Conservation (phyloP, 2,888 invertebrate species). For the Pandemis cinnamomeana region DNA sequence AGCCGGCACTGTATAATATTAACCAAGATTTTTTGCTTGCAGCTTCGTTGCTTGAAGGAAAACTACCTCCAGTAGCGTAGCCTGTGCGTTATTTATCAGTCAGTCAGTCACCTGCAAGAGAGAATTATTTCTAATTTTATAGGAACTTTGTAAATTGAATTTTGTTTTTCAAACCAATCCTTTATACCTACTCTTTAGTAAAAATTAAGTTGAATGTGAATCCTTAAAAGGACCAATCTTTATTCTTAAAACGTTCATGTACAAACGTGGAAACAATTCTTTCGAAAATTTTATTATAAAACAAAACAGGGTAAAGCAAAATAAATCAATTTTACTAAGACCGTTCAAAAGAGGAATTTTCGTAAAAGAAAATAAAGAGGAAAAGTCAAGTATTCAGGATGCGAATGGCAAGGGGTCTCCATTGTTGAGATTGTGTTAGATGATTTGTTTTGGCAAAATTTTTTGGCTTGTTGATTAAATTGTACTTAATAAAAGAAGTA, state of each 20-base stretch:
- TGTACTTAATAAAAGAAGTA: not conserved
- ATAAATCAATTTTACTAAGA: constrained; percentile 28
- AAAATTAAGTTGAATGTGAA: not conserved
- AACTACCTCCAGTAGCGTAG: too few relatives aligned
- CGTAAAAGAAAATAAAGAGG: constrained; percentile 22
- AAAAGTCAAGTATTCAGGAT: constrained; percentile 8
- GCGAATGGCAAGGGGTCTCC: constrained; percentile 1
- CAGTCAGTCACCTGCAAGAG: too few relatives aligned
- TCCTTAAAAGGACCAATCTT: not conserved
- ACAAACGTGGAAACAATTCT: constrained; percentile 1
- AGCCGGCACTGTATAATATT: too few relatives aligned
- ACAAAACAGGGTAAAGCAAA: constrained; percentile 21
- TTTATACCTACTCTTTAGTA: not conserved
- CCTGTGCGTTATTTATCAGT: too few relatives aligned
- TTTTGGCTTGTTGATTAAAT: not conserved
- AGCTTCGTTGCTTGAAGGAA: too few relatives aligned
- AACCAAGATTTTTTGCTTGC: too few relatives aligned
- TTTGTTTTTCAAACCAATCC: too few relatives aligned
- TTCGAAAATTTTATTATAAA: constrained; percentile 18
- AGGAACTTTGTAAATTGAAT: too few relatives aligned
- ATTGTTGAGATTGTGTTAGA: constrained; percentile 8
- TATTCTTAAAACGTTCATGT: not conserved
- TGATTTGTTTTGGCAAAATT: not conserved
- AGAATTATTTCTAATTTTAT: too few relatives aligned
- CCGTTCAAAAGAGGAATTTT: constrained; percentile 21